Conservation (phyloP, 2,797 vertebrate genomes). For the Petrocephalus schoutedeni region DNA sequence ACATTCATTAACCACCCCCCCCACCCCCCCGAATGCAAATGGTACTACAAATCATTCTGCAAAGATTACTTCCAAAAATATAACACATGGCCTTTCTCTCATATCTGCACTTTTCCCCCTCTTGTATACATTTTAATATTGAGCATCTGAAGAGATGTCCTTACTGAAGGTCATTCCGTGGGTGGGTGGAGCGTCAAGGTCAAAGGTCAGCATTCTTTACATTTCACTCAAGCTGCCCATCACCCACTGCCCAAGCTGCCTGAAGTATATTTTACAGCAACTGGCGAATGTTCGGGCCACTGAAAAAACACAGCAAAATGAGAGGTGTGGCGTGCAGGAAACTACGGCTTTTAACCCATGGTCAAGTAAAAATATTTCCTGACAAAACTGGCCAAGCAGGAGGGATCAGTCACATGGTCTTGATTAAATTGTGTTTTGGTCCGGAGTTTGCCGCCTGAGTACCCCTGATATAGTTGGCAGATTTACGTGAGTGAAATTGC, state of each 20-base stretch:
- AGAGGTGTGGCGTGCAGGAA: background rate
- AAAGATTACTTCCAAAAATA: background rate
- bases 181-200: background rate
- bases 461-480: background rate
- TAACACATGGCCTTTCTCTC: background rate
- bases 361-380: background rate
- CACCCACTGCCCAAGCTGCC: background rate
- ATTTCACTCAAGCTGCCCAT: constrained; percentile 8
- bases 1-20: background rate
- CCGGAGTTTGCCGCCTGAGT: background rate
- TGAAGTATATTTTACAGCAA: background rate
- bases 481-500: background rate
- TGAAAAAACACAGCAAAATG: background rate
- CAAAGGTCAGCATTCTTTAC: constrained; percentile 16
- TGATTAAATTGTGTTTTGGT: background rate
- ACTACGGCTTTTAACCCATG: background rate
- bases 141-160: constrained; percentile 1
- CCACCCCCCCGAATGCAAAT: background rate
- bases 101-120: background rate
- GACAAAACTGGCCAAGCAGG: background rate
- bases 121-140: constrained; percentile 12
- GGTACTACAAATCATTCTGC: background rate
- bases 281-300: background rate
- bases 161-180: constrained; percentile 17
- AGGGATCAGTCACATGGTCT: background rate